Evolutionary conservation across 2,888 invertebrate genomes (phyloP).

Genomic region (Arrhopalites spinosus): DNA sequence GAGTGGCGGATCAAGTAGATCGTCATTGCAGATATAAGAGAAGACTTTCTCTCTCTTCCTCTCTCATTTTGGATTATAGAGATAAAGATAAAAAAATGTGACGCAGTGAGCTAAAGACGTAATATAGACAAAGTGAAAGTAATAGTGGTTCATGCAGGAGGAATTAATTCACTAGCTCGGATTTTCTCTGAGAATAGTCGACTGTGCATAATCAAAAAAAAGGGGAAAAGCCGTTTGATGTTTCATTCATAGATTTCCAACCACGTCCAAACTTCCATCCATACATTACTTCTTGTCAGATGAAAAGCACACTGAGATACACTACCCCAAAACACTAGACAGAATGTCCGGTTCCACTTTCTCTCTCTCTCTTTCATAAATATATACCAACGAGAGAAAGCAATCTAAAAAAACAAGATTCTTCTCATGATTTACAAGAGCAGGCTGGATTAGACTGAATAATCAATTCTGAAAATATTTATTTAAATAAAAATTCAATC

Average conservation of each 20-base stretch:
- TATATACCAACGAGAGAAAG: neutral
- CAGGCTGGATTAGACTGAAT: neutral
- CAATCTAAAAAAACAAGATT: no score
- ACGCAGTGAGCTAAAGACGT: neutral
- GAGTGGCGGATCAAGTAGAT: neutral
- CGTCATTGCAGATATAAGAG: no score
- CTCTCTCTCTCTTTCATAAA: neutral
- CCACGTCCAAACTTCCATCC: neutral
- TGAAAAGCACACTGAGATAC: neutral
- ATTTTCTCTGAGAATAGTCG: neutral
- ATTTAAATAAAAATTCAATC: neutral
- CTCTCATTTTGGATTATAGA: neutral
- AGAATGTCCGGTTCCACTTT: neutral
- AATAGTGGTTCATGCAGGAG: neutral
- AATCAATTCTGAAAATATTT: neutral
- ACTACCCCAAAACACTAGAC: no score
- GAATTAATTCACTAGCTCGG: neutral
- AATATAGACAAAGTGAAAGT: neutral
- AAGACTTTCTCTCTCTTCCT: no score
- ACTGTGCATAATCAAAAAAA: neutral
- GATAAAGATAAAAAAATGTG: neutral
- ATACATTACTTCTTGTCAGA: neutral
- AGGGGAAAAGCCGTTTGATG: neutral
- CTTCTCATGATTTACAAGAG: neutral
- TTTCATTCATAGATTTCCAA: slow-evolving; percentile 14